These are phyloP conservation scores for Tolmerus cingulatus DNA, from an alignment of 2,888 invertebrate genomes.

Conservation along the genomic window DNA sequence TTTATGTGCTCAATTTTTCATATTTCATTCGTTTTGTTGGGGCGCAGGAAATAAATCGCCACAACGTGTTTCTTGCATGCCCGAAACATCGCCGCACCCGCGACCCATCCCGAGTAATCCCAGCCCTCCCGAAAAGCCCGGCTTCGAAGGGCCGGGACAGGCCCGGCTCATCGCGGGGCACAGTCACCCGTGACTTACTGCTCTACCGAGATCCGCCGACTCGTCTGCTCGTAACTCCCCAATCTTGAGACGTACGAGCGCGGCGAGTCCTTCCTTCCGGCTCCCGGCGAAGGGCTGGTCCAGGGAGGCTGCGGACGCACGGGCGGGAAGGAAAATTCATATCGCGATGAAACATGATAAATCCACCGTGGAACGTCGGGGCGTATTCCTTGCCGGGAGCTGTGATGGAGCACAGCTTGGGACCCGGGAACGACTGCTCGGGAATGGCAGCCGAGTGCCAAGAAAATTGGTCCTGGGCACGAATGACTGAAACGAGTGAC, in stretches of 20 bases:
- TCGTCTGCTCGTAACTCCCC: background rate
- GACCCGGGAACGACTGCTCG: slow-evolving; percentile 8
- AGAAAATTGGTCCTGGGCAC: background rate
- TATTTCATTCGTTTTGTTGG: slow-evolving; percentile 39
- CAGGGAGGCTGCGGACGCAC: background rate
- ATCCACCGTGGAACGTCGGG: slow-evolving; percentile 4
- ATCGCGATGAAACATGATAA: slow-evolving; percentile 34
- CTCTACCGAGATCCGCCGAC: background rate
- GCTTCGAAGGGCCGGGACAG: background rate
- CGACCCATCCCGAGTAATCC: background rate
- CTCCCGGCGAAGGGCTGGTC: background rate
- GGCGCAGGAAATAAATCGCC: slow-evolving; percentile 24
- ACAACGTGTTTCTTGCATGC: background rate
- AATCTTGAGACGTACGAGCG: background rate
- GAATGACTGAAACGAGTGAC: background rate
- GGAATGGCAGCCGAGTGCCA: background rate
- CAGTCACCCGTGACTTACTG: background rate
- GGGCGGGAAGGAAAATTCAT: background rate
- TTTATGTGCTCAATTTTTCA: slow-evolving; percentile 36
- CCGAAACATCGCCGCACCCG: background rate
- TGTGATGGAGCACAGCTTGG: slow-evolving; percentile 29
- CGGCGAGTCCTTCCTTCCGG: background rate
- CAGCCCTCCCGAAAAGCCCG: background rate
- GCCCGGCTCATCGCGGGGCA: background rate
- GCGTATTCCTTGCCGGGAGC: background rate